Evolutionary conservation across 2,888 invertebrate species (phyloP), one percentile per base, ranked within the genome.

Genomic region (Spilarctia lutea): DNA sequence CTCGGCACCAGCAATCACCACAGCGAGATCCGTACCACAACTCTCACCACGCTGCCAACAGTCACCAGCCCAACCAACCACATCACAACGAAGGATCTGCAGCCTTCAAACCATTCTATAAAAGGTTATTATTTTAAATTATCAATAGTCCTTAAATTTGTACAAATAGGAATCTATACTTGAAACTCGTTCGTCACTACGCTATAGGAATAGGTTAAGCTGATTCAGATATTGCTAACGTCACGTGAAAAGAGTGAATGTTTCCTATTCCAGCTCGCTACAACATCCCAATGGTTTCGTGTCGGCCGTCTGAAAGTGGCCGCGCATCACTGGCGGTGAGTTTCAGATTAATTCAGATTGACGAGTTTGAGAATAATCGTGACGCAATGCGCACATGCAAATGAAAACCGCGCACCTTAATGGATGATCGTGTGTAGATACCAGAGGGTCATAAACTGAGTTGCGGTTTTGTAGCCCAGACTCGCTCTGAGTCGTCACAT

Each of bases 71-170:
- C 76, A 94, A 92, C 83, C 95, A 96, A 83, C 93, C 94, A 79
- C 96, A 96, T 81, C 95, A 96, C 87, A 94, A 94, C 88, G 96
- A 96, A 87, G 96, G 94, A 83, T 94, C 95, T 76, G 97, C 98
- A 73, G 98, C 98, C 89, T 98, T 98, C 94, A 98, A 98, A 94
- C 98, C 98, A 81, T 98, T 98, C 94, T 98, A 98, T 94, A 98
- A 98, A 96, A 98, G 98, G 98, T 98, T 92, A 96, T 95, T 94
- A 90, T 88, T 72, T 66, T 73, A 56, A 3, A 66, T 27, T 66
- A 71, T 35, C 13, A 18, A 60, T 52, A 42, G 42, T 18, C 67
- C 60, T 67, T 63, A 35, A 60, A 48, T 68, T 35, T 74, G 68
- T 68, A 68, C 71, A 60, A 30, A 39, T 66, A 33, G 66, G 65